Evolutionary conservation across 2,888 invertebrate genomes (phyloP), one percentile per base, ranked within the genome.

Genomic region (Plebejus argus): DNA sequence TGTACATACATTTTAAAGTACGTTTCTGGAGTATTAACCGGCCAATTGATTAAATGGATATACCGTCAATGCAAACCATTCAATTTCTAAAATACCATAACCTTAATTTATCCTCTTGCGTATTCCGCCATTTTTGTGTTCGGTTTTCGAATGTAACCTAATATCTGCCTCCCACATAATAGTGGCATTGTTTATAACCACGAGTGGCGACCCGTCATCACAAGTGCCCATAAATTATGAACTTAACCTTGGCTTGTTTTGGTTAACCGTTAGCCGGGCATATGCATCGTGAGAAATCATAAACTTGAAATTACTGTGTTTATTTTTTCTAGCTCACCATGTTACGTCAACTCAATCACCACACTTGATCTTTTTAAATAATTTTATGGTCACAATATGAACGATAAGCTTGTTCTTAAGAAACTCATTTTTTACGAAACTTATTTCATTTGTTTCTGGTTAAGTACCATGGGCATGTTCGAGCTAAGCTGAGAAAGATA

Each of bases 211-310:
- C 84, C 87, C 89, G 91, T 92, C 91, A 87, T 83, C 89, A 88
- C 85, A 89, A 94, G 94, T 91, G 90, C 90, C 85, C 81, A 90
- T 93, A 93, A 93, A 93, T 93, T 91, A 91, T 89, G 88, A 91
- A 88, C 88, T 90, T 91, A 93, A 91, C 93, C 92, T 92, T 92
- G 90, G 87, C 83, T 91, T 93, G 91, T 92, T 93, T 91, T 88
- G 86, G 89, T 90, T 88, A 89, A 85, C 87, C 87, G 86, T 86
- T 88, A 86, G 77, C 81, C 86, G 85, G 86, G 83, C 85, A 88
- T 91, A 90, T 88, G 87, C 84, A 85, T 85, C 93, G 92, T 93
- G 93, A 91, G 93, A 93, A 94, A 86, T 81, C 76, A 76, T 77
- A 78, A 81, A 80, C 79, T 79, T 76, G 71, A 77, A 78, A 77